Percentiles rank a stretch among this genome's conserved stretches.
Evolutionary conservation across 2,797 vertebrate genomes (phyloP).

Genomic region (Molothrus aeneus): DNA sequence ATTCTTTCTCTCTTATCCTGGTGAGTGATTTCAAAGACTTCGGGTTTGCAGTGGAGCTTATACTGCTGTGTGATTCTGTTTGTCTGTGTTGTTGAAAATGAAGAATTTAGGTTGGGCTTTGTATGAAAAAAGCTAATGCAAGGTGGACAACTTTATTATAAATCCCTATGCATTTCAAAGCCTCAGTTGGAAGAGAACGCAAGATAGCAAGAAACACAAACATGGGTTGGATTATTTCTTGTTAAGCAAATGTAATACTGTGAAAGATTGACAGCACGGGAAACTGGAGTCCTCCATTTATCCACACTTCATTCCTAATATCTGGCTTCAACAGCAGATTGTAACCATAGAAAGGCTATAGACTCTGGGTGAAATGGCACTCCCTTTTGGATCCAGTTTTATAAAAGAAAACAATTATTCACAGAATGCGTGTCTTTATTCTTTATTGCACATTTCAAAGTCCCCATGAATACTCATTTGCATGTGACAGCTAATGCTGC

Average conservation of each 20-base stretch:
- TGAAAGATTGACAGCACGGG: slow-evolving; percentile 51
- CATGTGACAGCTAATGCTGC: slow-evolving; percentile 78
- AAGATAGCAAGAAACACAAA: slow-evolving; percentile 56
- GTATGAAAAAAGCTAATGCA: not conserved
- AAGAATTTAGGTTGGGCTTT: slow-evolving; percentile 20
- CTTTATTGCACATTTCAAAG: slow-evolving; percentile 73
- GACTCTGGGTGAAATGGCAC: slow-evolving; percentile 63
- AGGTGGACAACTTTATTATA: slow-evolving; percentile 26
- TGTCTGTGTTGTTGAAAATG: not conserved
- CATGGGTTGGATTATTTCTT: slow-evolving; percentile 52
- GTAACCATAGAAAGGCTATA: slow-evolving; percentile 65
- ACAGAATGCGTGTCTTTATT: slow-evolving; percentile 66
- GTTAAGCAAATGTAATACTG: slow-evolving; percentile 52
- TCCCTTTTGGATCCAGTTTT: slow-evolving; percentile 66
- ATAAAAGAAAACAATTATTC: slow-evolving; percentile 72
- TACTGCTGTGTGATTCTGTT: not conserved
- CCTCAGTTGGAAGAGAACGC: slow-evolving; percentile 36
- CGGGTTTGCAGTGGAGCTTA: not conserved
- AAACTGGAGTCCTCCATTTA: slow-evolving; percentile 69
- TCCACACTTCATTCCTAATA: slow-evolving; percentile 63
- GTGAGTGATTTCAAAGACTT: not conserved
- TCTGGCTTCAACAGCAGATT: slow-evolving; percentile 66
- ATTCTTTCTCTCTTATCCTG: not conserved
- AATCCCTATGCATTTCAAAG: slow-evolving; percentile 23
- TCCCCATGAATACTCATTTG: slow-evolving; percentile 68